Evolutionary conservation across 53 echinoderm and acorn worm genomes (phyloP).

Genomic region (Echinometra lucunter): DNA sequence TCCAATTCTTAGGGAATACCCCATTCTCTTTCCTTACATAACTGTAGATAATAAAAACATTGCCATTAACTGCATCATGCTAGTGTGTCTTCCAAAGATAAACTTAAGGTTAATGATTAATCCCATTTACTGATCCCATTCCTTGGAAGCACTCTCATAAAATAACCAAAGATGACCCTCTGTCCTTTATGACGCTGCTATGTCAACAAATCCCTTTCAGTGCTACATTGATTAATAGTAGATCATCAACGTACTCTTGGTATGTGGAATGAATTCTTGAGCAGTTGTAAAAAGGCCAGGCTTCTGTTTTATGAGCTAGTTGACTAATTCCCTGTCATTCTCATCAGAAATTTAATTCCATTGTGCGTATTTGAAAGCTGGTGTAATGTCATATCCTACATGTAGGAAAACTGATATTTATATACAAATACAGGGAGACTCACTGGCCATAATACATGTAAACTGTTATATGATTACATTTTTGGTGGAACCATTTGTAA

Average conservation of each 20-base stretch:
- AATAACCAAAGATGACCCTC: not conserved
- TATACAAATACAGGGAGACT: too few relatives aligned
- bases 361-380: not conserved
- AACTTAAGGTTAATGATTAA: slow-evolving; percentile 54
- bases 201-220: slow-evolving; percentile 4
- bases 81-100: too few relatives aligned
- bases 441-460: too few relatives aligned
- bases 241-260: not conserved
- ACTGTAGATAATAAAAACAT: too few relatives aligned
- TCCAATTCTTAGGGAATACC: not conserved
- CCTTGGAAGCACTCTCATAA: slow-evolving; percentile 35
- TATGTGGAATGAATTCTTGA: not conserved
- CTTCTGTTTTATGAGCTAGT: slow-evolving; percentile 39
- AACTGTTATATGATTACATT: too few relatives aligned
- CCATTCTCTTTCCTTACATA: not conserved
- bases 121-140: not conserved
- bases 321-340: not conserved
- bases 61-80: too few relatives aligned
- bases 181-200: not conserved
- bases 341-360: not conserved
- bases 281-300: slow-evolving; percentile 22
- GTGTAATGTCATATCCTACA: too few relatives aligned
- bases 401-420: too few relatives aligned
- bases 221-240: not conserved
- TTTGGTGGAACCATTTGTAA: too few relatives aligned